phyloP scores from a whole-genome alignment of 1,140 invertebrate genomes.

The Ips nitidus region DNA sequence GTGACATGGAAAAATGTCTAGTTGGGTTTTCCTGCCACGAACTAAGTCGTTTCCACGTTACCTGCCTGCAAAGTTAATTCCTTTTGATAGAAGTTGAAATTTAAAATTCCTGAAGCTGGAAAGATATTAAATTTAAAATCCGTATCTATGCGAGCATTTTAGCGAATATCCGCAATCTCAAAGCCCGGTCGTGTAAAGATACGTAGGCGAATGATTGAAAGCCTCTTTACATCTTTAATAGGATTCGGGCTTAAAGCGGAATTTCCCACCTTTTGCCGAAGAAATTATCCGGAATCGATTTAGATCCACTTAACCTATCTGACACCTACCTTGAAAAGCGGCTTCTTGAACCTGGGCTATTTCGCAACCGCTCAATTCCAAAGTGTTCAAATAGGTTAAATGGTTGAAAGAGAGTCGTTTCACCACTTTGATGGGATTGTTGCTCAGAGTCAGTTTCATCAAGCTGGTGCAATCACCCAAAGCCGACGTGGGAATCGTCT shows the following conservation, averaged over 20 bases:
- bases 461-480: slow-evolving; percentile 76
- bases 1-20: too few relatives aligned
- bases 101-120: too few relatives aligned
- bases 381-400: slow-evolving; percentile 71
- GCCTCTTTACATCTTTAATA: slow-evolving; percentile 70
- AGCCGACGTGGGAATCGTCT: slow-evolving; percentile 72
- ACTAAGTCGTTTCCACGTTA: too few relatives aligned
- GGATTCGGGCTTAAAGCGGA: slow-evolving; percentile 68
- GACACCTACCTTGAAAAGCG: slow-evolving; percentile 69
- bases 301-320: not conserved
- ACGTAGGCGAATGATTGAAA: slow-evolving; percentile 69
- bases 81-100: too few relatives aligned
- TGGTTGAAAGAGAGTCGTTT: slow-evolving; percentile 74
- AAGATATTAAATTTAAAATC: slow-evolving; percentile 3
- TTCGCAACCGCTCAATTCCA: slow-evolving; percentile 80
- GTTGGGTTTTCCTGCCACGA: too few relatives aligned
- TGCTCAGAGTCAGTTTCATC: slow-evolving; percentile 77
- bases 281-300: too few relatives aligned
- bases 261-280: slow-evolving; percentile 11
- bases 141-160: slow-evolving; percentile 74
- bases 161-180: slow-evolving; percentile 72
- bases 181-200: slow-evolving; percentile 78
- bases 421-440: slow-evolving; percentile 76
- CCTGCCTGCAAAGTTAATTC: too few relatives aligned
- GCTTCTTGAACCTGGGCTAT: slow-evolving; percentile 74